Conservation (phyloP, 2,888 invertebrate species). For the Boloria euphrosyne region DNA sequence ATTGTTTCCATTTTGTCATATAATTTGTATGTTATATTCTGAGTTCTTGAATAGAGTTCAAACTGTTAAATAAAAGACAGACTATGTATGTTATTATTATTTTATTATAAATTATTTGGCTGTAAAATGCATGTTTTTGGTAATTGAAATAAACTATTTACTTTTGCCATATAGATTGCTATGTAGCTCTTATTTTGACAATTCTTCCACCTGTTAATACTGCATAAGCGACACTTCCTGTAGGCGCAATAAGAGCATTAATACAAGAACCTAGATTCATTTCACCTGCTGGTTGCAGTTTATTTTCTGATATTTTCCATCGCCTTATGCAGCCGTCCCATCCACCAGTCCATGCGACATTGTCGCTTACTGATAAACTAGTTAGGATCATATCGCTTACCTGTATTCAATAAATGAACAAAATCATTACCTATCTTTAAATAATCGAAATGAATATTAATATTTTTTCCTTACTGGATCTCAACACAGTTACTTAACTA, state of each 20-base stretch:
- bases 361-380: constrained; percentile 66
- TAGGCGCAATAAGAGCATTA: constrained; percentile 58
- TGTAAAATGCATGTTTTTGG: too few species aligned
- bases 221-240: constrained; percentile 53
- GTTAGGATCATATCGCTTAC: constrained; percentile 79
- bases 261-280: constrained; percentile 65
- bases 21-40: too few species aligned
- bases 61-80: too few species aligned
- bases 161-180: neutral
- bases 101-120: too few species aligned
- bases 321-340: constrained; percentile 79
- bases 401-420: constrained; percentile 46
- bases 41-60: too few species aligned
- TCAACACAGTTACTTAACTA: too few species aligned
- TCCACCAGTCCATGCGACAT: constrained; percentile 80
- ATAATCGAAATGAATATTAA: too few species aligned
- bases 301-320: constrained; percentile 62
- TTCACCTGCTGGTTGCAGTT: constrained; percentile 61
- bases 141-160: too few species aligned
- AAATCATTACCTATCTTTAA: neutral
- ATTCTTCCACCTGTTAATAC: constrained; percentile 61
- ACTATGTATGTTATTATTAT: too few species aligned
- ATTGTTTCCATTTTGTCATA: too few species aligned
- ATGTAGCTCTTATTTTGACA: constrained; percentile 48
- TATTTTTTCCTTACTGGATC: too few species aligned